Base-by-base conservation (phyloP, 2,113 vertebrate genomes). In the Sylvietta virens region DNA sequence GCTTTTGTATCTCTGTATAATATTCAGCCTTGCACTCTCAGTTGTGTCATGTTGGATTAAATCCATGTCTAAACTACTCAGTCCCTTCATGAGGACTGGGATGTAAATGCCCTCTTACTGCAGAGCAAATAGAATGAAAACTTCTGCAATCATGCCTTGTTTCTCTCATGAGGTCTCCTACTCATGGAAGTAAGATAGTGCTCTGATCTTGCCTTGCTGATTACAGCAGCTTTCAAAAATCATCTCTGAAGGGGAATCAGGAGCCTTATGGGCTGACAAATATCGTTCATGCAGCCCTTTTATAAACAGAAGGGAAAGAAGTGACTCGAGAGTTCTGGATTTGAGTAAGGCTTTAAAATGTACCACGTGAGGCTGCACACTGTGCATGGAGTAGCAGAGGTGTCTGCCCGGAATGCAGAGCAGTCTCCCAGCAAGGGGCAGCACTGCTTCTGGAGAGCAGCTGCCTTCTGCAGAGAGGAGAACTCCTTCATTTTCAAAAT, bases 401-500 rank as follows among this genome's bases (percentile, higher is more conserved):
- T 79, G 45, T 45, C 91, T 95, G 94, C 62, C 71, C 11, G 0
- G 95, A 96, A 95, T 90, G 90, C 93, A 77, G 80, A 95, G 44
- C 78, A 86, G 81, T 40, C 67, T 95, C 94, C 95, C 95, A 96
- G 93, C 89, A 90, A 95, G 93, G 91, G 95, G 94, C 94, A 97
- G 93, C 93, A 91, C 81, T 89, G 87, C 91, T 96, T 73, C 81
- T 92, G 73, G 80, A 79, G 91, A 95, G 78, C 91, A 60, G 61
- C 88, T 78, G 45, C 71, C 45, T 72, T 77, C 70, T 94, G 84
- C 57, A 12, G 60, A 47, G 71, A 35, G 44, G 11, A 92, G 60
- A 35, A 9, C 62, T 69, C 65, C 61, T 91, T 95, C 15, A 4
- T 76, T 83, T 81, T 65, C 50, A 33, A 26, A 62, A 26, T 53